phyloP scores from a whole-genome alignment of 2,113 vertebrate genomes.

The Caretta caretta region DNA sequence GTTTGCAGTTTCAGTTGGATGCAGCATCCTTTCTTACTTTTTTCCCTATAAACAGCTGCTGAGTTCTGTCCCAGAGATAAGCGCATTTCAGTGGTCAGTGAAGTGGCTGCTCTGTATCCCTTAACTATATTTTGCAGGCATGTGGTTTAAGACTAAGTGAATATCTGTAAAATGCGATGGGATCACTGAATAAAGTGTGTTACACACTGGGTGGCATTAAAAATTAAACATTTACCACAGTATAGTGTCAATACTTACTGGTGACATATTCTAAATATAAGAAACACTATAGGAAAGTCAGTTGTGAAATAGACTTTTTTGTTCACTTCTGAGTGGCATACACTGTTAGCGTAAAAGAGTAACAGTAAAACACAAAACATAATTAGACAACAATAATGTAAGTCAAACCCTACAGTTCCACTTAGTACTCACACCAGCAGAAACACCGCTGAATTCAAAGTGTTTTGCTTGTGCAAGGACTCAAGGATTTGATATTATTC shows the following conservation, averaged over 20 bases:
- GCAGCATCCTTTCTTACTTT: background rate
- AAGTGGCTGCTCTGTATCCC: background rate
- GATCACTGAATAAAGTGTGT: background rate
- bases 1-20: background rate
- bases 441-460: background rate
- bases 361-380: background rate
- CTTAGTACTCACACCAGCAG: background rate
- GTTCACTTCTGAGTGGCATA: background rate
- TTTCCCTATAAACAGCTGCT: background rate
- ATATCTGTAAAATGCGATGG: background rate
- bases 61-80: background rate
- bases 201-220: background rate
- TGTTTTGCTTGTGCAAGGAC: background rate
- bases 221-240: background rate
- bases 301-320: background rate
- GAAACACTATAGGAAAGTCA: background rate
- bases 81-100: background rate
- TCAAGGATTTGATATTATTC: background rate
- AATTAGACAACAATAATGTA: background rate
- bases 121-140: background rate
- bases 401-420: background rate
- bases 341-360: background rate
- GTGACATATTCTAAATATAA: background rate
- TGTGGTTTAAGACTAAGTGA: background rate
- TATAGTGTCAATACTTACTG: background rate